Base-by-base conservation (phyloP, 30 jellyfish, hydroid and myxozoan genomes). In the Catostylus mosaicus region DNA sequence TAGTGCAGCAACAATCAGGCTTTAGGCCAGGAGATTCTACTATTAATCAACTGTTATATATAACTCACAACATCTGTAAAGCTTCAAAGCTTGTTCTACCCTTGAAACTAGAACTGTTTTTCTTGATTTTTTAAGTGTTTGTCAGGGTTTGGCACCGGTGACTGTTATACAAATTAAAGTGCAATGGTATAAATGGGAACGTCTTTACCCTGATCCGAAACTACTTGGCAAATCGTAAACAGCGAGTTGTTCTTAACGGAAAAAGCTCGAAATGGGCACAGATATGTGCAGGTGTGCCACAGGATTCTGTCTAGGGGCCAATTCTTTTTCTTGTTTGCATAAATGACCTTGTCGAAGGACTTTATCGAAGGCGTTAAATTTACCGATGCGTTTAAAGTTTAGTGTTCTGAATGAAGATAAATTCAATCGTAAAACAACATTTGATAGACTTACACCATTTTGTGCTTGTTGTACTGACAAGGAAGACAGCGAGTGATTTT, bases 281-380 rank as follows among this genome's bases (percentile, higher is more conserved):
- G 50, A 57, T 77, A 30, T 56, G 37, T 54, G 86, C 88, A 8
- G 88, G 88, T 14, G 88, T 77, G 61, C 88, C 88, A 4, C 88
- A 77, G 34, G 88, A 86, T 30, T 77, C 88, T 4, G 88, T 77
- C 48, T 36, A 56, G 57, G 73, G 88, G 36, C 85, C 3, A n/a
- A 45, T 11, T 30, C 76, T 30, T 20, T 70, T 45, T 70, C 30
- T 45, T 9, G 33, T 67, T 30, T 70, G 6, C 8, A 70, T 67
- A 70, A 40, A 27, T 11, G 38, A 70, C 38, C 38, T 19, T 30
- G 8, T 19, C 33, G 33, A 70, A 30, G 8, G n/a, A 30, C 9
- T n/a, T 19, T 78, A 40, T 63, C 83, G 20, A 63, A 70, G 83
- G 71, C 18, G 37, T 29, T 38, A 10, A 75, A 32, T 20, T 32